Evolutionary conservation across 2,888 invertebrate genomes (phyloP).

Genomic region (Drosophila demipolita): DNA sequence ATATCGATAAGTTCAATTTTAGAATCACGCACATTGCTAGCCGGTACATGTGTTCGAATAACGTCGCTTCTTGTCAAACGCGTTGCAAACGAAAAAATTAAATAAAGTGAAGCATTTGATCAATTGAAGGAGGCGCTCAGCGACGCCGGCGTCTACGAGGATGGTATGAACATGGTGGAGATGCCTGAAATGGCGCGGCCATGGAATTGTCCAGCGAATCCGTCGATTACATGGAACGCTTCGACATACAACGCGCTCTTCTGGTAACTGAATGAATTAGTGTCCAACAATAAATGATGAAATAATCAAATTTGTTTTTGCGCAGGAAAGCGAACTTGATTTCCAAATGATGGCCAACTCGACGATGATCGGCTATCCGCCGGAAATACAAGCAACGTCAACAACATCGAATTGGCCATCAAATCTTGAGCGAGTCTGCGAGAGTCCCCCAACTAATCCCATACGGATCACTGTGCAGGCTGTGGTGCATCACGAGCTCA

Average conservation of each 20-base stretch:
- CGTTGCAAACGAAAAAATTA: neutral
- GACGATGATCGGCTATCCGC: conserved; percentile 66
- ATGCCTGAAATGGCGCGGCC: conserved; percentile 69
- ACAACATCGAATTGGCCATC: neutral
- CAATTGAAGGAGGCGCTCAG: conserved; percentile 23
- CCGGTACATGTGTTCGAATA: conserved; percentile 25
- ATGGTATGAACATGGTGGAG: conserved; percentile 72
- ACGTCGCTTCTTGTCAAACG: conserved; percentile 20
- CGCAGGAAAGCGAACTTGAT: conserved; percentile 74
- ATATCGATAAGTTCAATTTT: conserved; percentile 5
- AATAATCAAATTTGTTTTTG: neutral
- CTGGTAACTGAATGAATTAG: conserved; percentile 39
- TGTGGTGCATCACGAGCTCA: conserved; percentile 72
- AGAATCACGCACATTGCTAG: neutral
- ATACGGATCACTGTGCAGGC: conserved; percentile 61
- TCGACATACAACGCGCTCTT: conserved; percentile 54
- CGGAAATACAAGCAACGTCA: neutral
- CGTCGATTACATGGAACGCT: conserved; percentile 19
- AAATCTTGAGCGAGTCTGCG: conserved; percentile 19
- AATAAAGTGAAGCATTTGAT: neutral
- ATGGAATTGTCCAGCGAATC: conserved; percentile 61
- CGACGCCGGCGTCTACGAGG: conserved; percentile 72
- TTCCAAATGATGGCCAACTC: conserved; percentile 63
- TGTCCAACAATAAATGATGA: neutral
- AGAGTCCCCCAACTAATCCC: conserved; percentile 57